Conservation (phyloP, 2,888 invertebrate species). For the Zelleria hepariella region DNA sequence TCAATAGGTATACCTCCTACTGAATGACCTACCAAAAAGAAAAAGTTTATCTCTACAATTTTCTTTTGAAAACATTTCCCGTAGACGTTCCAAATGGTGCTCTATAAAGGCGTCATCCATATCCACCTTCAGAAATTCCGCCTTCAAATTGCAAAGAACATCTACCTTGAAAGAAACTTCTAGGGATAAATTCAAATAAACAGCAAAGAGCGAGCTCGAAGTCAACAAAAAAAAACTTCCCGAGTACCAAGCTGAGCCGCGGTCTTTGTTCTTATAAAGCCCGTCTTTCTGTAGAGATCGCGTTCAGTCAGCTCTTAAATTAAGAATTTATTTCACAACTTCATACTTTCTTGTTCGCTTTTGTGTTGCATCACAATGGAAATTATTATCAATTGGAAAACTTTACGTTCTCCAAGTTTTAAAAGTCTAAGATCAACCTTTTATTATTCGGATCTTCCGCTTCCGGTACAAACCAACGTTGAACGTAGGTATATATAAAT, state of each 20-base stretch:
- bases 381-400: slow-evolving; percentile 69
- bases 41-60: not conserved
- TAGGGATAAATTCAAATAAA: not conserved
- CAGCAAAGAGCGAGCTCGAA: not conserved
- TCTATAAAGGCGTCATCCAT: not conserved
- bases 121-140: not conserved
- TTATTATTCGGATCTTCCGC: slow-evolving; percentile 35
- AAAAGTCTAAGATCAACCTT: slow-evolving; percentile 42
- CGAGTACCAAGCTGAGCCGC: not conserved
- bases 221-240: not conserved
- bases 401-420: slow-evolving; percentile 54
- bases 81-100: not conserved
- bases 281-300: slow-evolving; percentile 25
- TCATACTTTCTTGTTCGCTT: slow-evolving; percentile 60
- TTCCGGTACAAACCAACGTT: too few relatives aligned
- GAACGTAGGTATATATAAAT: too few relatives aligned
- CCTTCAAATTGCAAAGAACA: not conserved
- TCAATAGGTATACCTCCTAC: too few relatives aligned
- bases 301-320: slow-evolving; percentile 65
- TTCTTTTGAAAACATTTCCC: not conserved
- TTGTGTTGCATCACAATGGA: slow-evolving; percentile 66
- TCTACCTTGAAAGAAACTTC: not conserved
- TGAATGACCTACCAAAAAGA: too few relatives aligned
- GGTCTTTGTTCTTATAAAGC: slow-evolving; percentile 20
- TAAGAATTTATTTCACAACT: slow-evolving; percentile 68